Evolutionary conservation across 1,140 invertebrate genomes (phyloP).

Genomic region (Thrips palmi): DNA sequence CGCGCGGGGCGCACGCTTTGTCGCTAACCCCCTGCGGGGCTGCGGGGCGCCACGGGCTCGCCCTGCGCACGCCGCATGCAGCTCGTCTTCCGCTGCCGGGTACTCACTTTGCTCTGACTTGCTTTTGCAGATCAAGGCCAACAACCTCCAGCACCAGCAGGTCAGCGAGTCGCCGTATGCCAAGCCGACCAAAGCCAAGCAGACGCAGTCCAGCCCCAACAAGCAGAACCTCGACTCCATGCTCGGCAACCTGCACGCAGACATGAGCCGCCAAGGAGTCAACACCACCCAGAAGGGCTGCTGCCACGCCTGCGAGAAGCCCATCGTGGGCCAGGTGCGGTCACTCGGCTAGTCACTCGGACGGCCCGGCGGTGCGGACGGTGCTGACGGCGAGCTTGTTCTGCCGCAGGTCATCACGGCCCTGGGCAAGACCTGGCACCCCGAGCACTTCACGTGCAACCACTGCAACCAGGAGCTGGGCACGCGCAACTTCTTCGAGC

Average conservation of each 20-base stretch:
- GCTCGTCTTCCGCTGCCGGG: background rate
- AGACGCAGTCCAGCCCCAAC: constrained; percentile 26
- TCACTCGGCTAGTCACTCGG: constrained; percentile 29
- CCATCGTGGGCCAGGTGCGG: constrained; percentile 95
- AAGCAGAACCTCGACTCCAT: constrained; percentile 62
- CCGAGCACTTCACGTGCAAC: constrained; percentile 94
- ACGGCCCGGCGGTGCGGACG: background rate
- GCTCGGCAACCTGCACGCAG: constrained; percentile 79
- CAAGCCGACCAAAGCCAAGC: constrained; percentile 40
- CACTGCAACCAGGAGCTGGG: constrained; percentile 93
- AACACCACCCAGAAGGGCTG: constrained; percentile 95
- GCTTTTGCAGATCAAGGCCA: constrained; percentile 1
- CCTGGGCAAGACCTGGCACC: constrained; percentile 97
- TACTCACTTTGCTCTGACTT: background rate
- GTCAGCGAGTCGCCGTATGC: constrained; percentile 52
- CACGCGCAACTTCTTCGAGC: constrained; percentile 95
- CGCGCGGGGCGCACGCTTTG: no score
- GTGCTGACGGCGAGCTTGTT: constrained; percentile 13
- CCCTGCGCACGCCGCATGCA: background rate
- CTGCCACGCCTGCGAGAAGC: constrained; percentile 94
- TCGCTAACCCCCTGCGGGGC: no score
- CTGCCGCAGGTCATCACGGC: constrained; percentile 82
- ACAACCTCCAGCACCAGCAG: constrained; percentile 31
- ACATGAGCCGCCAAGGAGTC: constrained; percentile 93
- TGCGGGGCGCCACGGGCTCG: no score